phyloP scores from a whole-genome alignment of 2,888 invertebrate genomes.

The Hirtodrosophila confusa region DNA sequence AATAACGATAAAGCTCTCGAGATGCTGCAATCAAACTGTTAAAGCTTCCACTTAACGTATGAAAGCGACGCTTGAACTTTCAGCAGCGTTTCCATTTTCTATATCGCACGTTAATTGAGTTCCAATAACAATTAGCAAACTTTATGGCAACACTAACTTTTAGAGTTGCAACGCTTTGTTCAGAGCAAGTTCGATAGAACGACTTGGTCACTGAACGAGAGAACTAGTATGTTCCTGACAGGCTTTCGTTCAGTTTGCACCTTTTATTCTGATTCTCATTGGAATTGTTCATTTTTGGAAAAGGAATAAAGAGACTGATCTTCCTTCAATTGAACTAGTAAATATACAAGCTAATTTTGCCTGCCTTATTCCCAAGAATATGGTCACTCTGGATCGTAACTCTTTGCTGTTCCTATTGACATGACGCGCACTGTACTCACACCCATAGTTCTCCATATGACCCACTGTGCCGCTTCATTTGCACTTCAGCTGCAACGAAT shows the following conservation, averaged over 20 bases:
- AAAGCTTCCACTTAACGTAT: not conserved
- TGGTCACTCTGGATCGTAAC: not conserved
- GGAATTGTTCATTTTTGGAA: no score
- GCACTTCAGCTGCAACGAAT: constrained; percentile 29
- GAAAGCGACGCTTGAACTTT: constrained; percentile 1
- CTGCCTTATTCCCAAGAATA: no score
- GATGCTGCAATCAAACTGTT: constrained; percentile 24
- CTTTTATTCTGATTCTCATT: no score
- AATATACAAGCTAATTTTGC: no score
- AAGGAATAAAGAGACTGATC: no score
- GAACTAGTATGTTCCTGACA: no score
- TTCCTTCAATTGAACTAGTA: no score
- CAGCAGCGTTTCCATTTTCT: constrained; percentile 1
- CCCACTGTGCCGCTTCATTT: constrained; percentile 41
- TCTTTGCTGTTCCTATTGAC: constrained; percentile 8
- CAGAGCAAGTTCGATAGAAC: no score
- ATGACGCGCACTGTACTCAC: constrained; percentile 8
- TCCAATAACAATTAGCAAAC: not conserved
- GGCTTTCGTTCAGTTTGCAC: no score
- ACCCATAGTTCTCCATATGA: constrained; percentile 1
- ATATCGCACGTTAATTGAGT: not conserved
- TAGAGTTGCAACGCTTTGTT: no score
- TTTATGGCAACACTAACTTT: not conserved
- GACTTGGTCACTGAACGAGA: no score
- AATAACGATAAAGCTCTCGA: not conserved